Percentiles rank a stretch among this genome's conserved stretches.
Conservation (phyloP, 2,888 invertebrate genomes). For the Campoletis raptor region DNA sequence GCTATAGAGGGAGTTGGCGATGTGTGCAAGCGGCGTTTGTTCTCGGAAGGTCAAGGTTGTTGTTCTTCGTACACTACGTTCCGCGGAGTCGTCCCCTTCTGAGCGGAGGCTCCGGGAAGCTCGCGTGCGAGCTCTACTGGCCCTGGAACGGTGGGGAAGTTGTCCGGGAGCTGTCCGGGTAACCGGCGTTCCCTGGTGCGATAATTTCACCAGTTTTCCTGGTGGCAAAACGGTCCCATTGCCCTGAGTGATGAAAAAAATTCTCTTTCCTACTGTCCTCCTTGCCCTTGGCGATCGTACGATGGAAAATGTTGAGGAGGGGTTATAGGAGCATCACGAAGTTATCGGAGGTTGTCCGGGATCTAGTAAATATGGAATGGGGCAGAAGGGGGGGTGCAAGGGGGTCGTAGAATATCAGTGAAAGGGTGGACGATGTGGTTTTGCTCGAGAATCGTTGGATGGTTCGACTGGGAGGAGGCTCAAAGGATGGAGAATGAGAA, state of each 20-base stretch:
- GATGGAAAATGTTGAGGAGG: constrained; percentile 53
- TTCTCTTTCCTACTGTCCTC: not conserved
- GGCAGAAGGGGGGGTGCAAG: not conserved
- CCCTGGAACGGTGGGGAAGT: constrained; percentile 48
- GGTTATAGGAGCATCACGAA: constrained; percentile 31
- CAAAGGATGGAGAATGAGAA: not conserved
- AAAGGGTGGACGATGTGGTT: constrained; percentile 67
- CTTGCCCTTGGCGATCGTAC: not conserved
- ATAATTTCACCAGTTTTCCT: constrained; percentile 30
- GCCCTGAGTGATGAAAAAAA: constrained; percentile 44
- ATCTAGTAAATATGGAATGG: constrained; percentile 41
- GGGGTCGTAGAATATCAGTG: constrained; percentile 20
- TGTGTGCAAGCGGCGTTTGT: constrained; percentile 72
- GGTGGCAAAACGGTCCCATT: constrained; percentile 7
- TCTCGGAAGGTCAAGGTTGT: constrained; percentile 84
- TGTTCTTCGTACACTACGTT: constrained; percentile 54
- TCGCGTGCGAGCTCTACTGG: constrained; percentile 39
- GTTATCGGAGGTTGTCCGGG: constrained; percentile 48
- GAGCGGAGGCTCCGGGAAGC: not conserved
- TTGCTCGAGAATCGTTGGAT: constrained; percentile 25
- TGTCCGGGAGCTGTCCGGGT: constrained; percentile 64
- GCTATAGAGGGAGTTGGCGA: not conserved
- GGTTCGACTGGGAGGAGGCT: constrained; percentile 1
- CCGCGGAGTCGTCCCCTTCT: constrained; percentile 67
- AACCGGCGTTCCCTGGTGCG: constrained; percentile 44